Conservation (phyloP, 2,797 vertebrate species). For the Mus spretus region DNA sequence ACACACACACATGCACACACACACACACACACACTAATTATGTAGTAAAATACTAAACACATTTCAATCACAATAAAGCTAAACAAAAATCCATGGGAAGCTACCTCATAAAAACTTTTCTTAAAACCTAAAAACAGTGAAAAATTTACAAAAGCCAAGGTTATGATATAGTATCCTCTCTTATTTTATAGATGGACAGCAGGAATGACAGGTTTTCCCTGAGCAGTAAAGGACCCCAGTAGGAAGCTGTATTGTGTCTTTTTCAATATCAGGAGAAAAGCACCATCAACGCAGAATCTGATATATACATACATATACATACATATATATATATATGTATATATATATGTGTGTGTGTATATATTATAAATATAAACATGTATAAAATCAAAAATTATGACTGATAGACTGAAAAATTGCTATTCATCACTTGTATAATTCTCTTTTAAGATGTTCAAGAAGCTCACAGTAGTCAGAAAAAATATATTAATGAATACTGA, state of each 20-base stretch:
- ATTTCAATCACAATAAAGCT: not conserved
- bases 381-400: not conserved
- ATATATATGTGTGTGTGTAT: too few relatives aligned
- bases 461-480: not conserved
- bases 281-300: not conserved
- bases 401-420: not conserved
- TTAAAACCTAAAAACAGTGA: not conserved
- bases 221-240: not conserved
- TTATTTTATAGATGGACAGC: not conserved
- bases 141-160: not conserved
- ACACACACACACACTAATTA: not conserved
- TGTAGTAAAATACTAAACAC: not conserved
- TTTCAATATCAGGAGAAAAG: too few relatives aligned
- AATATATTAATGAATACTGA: not conserved
- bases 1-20: too few relatives aligned
- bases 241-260: not conserved
- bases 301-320: too few relatives aligned
- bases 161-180: not conserved
- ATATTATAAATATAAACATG: not conserved
- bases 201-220: not conserved
- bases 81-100: not conserved
- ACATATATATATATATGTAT: too few relatives aligned
- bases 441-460: not conserved
- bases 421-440: not conserved
- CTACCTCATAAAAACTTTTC: not conserved